Conservation (phyloP, 1,140 invertebrate genomes). For the Campoletis sonorensis region DNA sequence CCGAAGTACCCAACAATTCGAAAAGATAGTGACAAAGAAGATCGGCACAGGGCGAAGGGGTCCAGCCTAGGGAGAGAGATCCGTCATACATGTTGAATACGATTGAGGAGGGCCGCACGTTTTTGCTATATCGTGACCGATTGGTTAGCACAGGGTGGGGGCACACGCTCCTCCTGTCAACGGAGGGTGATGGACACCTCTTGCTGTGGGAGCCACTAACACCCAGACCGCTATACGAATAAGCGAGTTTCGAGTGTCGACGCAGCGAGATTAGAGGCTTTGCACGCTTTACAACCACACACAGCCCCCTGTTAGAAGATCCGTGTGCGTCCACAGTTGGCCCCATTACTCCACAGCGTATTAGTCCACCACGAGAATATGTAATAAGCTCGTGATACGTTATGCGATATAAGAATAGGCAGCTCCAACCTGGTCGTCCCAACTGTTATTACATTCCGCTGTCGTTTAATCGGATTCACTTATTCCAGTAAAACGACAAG, state of each 20-base stretch:
- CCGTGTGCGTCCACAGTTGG: background rate
- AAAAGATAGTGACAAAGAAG: background rate
- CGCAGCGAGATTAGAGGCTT: conserved; percentile 5
- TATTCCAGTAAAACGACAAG: too few relatives aligned
- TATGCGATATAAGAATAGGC: background rate
- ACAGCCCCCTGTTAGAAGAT: background rate
- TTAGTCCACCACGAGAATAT: conserved; percentile 25
- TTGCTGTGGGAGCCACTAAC: conserved; percentile 72
- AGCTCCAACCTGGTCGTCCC: background rate
- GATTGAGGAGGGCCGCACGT: conserved; percentile 42
- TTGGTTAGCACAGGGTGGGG: conserved; percentile 34
- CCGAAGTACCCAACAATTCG: background rate
- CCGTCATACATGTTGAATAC: conserved; percentile 13
- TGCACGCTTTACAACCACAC: background rate
- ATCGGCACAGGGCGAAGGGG: conserved; percentile 56
- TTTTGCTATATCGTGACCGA: background rate
- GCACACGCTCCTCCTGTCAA: conserved; percentile 74
- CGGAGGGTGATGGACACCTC: conserved; percentile 75
- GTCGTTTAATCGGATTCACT: too few relatives aligned
- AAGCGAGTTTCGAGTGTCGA: conserved; percentile 41
- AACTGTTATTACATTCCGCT: too few relatives aligned
- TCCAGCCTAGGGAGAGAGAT: conserved; percentile 35
- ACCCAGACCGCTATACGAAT: conserved; percentile 39
- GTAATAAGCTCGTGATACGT: conserved; percentile 33
- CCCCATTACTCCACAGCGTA: conserved; percentile 13